A percentile compares a stretch with the other conserved stretches of the same genome.
Conservation (phyloP, 2,888 invertebrate species). For the Scaptomyza caliginosa region DNA sequence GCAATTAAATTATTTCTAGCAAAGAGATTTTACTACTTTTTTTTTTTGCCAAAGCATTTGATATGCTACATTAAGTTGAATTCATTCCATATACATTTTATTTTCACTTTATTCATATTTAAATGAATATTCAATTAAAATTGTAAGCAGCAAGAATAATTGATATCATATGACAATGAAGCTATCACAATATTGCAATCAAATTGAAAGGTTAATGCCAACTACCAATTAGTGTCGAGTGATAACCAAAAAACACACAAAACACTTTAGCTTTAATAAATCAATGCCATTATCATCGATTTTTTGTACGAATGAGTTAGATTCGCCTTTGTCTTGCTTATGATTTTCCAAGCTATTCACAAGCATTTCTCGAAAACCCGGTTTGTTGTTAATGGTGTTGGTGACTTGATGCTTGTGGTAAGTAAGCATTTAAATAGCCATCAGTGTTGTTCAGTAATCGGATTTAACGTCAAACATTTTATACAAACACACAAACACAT, state of each 20-base stretch:
- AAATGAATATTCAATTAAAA: not conserved
- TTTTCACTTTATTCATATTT: too few species aligned
- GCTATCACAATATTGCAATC: not conserved
- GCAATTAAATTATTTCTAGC: too few species aligned
- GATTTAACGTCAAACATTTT: conserved; percentile 3
- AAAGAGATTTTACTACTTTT: too few species aligned
- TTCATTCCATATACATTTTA: too few species aligned
- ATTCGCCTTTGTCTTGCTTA: not conserved
- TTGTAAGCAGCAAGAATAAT: not conserved
- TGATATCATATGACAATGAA: not conserved
- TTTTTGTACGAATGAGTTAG: not conserved
- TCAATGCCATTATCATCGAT: not conserved
- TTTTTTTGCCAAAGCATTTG: too few species aligned
- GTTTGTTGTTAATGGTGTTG: not conserved
- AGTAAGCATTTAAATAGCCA: conserved; percentile 13
- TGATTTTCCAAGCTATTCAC: not conserved
- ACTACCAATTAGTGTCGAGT: not conserved
- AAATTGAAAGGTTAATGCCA: not conserved
- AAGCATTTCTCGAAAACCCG: not conserved
- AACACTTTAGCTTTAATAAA: not conserved
- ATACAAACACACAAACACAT: not conserved
- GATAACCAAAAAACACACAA: conserved; percentile 2
- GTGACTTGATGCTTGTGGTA: conserved; percentile 5
- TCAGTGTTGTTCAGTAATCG: conserved; percentile 16
- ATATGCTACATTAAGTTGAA: too few species aligned